These are phyloP conservation scores for Apodemia hepburni DNA, from an alignment of 2,888 invertebrate genomes.

Conservation along the genomic window DNA sequence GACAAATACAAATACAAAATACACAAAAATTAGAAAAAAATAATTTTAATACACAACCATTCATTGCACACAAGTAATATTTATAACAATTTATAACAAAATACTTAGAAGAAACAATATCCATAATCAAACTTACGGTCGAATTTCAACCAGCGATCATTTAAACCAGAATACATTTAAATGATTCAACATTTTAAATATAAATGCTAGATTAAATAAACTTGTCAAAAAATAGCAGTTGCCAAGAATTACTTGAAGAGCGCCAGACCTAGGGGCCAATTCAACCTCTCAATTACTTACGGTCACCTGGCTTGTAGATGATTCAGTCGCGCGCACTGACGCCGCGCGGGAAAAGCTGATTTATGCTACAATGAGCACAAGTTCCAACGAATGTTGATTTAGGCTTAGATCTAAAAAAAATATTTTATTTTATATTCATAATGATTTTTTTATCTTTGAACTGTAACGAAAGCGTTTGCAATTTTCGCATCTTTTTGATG, in stretches of 20 bases:
- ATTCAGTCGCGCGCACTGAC: slow-evolving; percentile 29
- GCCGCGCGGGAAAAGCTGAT: slow-evolving; percentile 21
- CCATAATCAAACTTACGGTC: too few species aligned
- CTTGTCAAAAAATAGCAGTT: slow-evolving; percentile 51
- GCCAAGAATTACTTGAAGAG: slow-evolving; percentile 44
- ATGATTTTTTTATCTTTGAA: not conserved
- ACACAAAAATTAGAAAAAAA: too few species aligned
- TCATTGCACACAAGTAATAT: too few species aligned
- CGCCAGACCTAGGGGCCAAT: slow-evolving; percentile 47
- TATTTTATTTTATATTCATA: not conserved
- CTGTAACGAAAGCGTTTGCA: not conserved
- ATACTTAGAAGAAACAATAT: too few species aligned
- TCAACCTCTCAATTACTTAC: slow-evolving; percentile 56
- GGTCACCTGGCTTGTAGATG: slow-evolving; percentile 39
- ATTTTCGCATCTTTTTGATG: not conserved
- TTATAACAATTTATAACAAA: too few species aligned
- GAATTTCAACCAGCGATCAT: too few species aligned
- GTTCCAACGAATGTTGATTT: slow-evolving; percentile 13
- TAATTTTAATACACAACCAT: too few species aligned
- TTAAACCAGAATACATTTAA: not conserved
- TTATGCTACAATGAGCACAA: slow-evolving; percentile 26
- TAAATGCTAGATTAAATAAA: not conserved
- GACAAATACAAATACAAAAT: too few species aligned
- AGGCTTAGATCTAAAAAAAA: slow-evolving; percentile 9
- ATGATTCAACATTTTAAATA: not conserved